A percentile compares a stretch with the other conserved stretches of the same genome.
Evolutionary conservation across 2,888 invertebrate species (phyloP).

Genomic region (Cerastis leucographa): DNA sequence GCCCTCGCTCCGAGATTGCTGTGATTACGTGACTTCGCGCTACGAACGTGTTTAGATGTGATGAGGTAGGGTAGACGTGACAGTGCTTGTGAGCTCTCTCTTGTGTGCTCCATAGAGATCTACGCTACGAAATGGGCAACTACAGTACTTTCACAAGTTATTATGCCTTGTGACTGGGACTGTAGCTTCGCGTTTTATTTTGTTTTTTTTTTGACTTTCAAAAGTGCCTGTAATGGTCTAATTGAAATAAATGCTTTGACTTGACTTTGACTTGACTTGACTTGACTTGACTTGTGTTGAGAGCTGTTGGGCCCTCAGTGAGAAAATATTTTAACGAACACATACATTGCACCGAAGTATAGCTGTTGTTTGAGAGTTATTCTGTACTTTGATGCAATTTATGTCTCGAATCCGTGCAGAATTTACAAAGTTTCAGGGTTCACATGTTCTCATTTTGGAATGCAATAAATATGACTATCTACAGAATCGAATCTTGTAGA

Average conservation of each 20-base stretch:
- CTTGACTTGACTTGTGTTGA: no score
- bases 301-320: constrained; percentile 1
- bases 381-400: neutral
- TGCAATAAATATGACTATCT: neutral
- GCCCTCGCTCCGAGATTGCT: constrained; percentile 80
- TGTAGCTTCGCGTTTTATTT: no score
- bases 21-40: constrained; percentile 82
- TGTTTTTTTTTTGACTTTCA: no score
- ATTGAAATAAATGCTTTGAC: no score
- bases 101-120: no score
- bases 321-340: neutral
- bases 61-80: constrained; percentile 59
- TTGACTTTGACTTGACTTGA: no score
- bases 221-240: no score
- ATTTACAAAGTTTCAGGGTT: neutral
- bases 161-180: no score
- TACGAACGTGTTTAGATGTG: constrained; percentile 71
- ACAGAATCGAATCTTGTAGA: neutral
- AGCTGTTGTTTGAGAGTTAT: neutral
- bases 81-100: no score
- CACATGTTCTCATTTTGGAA: neutral
- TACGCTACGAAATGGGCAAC: no score
- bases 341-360: neutral
- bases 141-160: no score
- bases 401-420: neutral